Conservation (phyloP, 2,888 invertebrate genomes). For the Orthosia cruda region DNA sequence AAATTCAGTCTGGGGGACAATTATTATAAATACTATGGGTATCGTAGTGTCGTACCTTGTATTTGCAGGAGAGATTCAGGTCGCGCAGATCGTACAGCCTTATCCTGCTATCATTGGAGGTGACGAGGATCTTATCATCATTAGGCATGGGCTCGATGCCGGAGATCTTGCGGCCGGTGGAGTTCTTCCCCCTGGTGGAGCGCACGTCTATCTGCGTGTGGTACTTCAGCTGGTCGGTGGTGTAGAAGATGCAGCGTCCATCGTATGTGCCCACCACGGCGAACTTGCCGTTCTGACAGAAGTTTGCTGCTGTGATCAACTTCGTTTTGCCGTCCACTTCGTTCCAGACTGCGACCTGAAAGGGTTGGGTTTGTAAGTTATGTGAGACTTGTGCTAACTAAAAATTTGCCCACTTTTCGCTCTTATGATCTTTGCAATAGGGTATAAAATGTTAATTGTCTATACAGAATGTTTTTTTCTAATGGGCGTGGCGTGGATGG, state of each 20-base stretch:
- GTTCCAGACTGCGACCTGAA: conserved; percentile 98
- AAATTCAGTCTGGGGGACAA: too few relatives aligned
- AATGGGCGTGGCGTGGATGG: too few relatives aligned
- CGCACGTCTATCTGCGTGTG: conserved; percentile 99
- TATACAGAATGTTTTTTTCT: too few relatives aligned
- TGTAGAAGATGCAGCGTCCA: conserved; percentile 99
- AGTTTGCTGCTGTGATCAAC: conserved; percentile 99
- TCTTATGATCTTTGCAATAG: neutral
- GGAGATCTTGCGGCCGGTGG: conserved; percentile 98
- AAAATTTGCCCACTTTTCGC: neutral
- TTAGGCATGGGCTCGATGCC: conserved; percentile 99
- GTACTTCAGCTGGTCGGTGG: conserved; percentile 99
- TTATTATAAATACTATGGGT: too few relatives aligned
- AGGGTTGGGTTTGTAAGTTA: neutral
- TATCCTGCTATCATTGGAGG: conserved; percentile 99
- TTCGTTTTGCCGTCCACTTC: conserved; percentile 98
- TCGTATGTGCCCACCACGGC: conserved; percentile 99
- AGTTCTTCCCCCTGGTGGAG: conserved; percentile 98
- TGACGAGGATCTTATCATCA: conserved; percentile 98
- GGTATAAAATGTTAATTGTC: neutral
- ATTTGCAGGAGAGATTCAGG: conserved; percentile 98
- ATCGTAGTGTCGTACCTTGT: conserved; percentile 89
- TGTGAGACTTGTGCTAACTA: neutral
- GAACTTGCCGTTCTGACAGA: conserved; percentile 99
- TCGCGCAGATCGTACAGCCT: conserved; percentile 99